Base-by-base conservation (phyloP, 1,140 invertebrate genomes). In the Agrilus planipennis region DNA sequence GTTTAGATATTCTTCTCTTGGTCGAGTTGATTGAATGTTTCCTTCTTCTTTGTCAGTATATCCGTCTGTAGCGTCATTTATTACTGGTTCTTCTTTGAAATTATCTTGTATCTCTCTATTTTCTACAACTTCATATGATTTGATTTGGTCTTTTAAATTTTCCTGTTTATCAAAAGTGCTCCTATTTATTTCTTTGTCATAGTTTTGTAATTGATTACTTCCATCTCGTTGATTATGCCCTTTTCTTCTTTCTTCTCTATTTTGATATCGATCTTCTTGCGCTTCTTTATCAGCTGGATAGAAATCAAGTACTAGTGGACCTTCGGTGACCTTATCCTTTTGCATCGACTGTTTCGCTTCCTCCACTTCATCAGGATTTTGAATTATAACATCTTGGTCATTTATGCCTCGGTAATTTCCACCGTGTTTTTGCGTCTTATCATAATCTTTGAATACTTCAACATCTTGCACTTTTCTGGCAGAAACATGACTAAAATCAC, bases 371-470 rank as follows among this genome's bases (percentile, higher is more conserved):
- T 22, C 35, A 14, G 15, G 9, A 12, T 38, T 22, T 23, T 38
- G 6, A n/a, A n/a, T n/a, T 21, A 14, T 14, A 7, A 9, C 30
- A 11, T 11, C 1, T 15, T 11, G 35, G 35, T 18, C 27, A 4
- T 7, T 27, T 14, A 38, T 23, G 23, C 12, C 16, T 37, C 16
- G 39, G 29, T 51, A 50, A 42, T 51, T 50, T 12, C 51, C 52
- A 12, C 52, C 54, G 23, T 50, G 50, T 37, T 44, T 45, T 22
- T 48, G 40, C n/a, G 14, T 41, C 31, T 46, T 20, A 34, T 50
- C 50, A 40, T 49, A 53, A 14, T 51, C 19, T 21, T 52, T 44
- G n/a, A 46, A 41, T 3, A 45, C 27, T 44, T 52, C 47, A 9
- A 52, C 42, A 4, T 50, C 32, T 15, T 9, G 10, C 20, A 34